A percentile compares a stretch with the other conserved stretches of the same genome.
These are phyloP conservation scores for cat (Felis catus) DNA, from an alignment of 2,113 vertebrate genomes.

Conservation along the genomic window DNA sequence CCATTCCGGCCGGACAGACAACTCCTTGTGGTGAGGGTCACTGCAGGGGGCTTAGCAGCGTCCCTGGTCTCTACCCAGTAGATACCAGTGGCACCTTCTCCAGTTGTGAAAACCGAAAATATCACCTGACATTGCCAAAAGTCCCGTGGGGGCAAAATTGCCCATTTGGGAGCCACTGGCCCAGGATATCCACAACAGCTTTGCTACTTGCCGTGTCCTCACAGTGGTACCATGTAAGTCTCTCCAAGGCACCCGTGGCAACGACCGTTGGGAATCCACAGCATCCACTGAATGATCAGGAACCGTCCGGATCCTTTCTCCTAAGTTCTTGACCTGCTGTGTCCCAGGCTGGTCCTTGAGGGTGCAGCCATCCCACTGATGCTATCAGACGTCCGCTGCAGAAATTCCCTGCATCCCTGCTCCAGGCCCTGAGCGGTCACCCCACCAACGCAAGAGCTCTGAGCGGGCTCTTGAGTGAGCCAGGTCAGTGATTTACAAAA, in stretches of 20 bases:
- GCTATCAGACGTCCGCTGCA: not conserved
- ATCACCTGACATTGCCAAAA: not conserved
- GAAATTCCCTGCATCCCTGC: not conserved
- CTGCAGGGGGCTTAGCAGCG: too few species aligned
- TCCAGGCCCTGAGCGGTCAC: not conserved
- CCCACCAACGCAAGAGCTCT: not conserved
- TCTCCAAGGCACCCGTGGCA: not conserved
- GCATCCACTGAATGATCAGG: not conserved
- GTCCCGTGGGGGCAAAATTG: not conserved
- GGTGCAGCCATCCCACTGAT: not conserved
- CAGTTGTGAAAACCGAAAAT: not conserved
- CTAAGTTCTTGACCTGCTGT: not conserved
- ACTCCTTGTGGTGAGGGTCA: not conserved
- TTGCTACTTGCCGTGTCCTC: not conserved
- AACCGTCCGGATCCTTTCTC: not conserved
- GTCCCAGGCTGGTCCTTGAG: not conserved
- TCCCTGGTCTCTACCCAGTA: not conserved
- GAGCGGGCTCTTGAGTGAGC: not conserved
- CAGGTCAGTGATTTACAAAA: not conserved
- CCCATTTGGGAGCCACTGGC: not conserved
- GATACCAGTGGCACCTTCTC: not conserved
- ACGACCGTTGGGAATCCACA: fast-evolving
- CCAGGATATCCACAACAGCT: not conserved
- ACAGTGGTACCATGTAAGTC: fast-evolving
- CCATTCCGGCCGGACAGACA: not conserved